Evolutionary conservation across 2,113 vertebrate genomes (phyloP).

Genomic region (Kryptolebias marmoratus): DNA sequence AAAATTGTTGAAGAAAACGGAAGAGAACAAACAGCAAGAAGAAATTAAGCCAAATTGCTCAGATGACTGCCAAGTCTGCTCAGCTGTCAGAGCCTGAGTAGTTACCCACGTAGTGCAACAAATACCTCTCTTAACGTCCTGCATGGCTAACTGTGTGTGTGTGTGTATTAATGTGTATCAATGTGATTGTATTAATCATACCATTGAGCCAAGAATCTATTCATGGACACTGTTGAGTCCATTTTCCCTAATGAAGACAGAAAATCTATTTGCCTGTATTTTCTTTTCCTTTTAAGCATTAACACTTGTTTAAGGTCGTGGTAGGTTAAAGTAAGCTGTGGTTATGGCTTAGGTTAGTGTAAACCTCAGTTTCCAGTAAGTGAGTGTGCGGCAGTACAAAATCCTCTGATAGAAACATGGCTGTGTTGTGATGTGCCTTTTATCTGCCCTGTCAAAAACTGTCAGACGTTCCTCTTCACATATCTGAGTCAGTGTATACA

Average conservation of each 20-base stretch:
- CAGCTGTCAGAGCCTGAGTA: slow-evolving; percentile 51
- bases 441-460: slow-evolving; percentile 36
- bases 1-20: slow-evolving; percentile 54
- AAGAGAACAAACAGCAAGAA: slow-evolving; percentile 37
- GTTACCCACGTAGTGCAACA: slow-evolving; percentile 56
- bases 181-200: not conserved
- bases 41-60: slow-evolving; percentile 49
- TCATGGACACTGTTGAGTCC: not conserved
- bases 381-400: not conserved
- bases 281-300: not conserved
- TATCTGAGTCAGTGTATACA: slow-evolving; percentile 41
- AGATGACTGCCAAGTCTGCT: slow-evolving; percentile 57
- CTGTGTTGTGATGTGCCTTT: slow-evolving; percentile 16
- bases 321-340: not conserved
- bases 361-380: not conserved
- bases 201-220: not conserved
- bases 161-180: not conserved
- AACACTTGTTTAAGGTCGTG: not conserved
- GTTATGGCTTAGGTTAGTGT: not conserved
- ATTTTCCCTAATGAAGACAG: not conserved
- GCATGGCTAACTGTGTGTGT: not conserved
- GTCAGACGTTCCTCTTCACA: slow-evolving; percentile 40
- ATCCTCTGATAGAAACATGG: not conserved
- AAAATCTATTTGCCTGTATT: not conserved
- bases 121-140: slow-evolving; percentile 20